phyloP scores from a whole-genome alignment of 2,113 vertebrate species.

The Dasyurus viverrinus region DNA sequence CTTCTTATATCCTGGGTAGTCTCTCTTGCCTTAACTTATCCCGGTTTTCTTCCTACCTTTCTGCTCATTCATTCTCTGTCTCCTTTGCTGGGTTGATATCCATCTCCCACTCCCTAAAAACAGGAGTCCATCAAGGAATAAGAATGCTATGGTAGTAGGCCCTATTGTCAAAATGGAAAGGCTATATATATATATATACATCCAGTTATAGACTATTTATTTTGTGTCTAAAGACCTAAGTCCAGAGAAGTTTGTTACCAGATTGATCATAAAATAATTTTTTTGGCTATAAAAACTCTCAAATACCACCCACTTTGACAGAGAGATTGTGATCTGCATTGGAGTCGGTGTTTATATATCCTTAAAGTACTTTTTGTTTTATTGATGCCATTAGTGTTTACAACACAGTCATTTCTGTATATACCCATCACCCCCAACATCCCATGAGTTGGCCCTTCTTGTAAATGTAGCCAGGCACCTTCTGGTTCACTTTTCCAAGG shows the following conservation, averaged over 20 bases:
- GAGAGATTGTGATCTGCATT: neutral
- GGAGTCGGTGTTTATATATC: neutral
- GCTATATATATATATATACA: neutral
- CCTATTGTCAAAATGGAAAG: neutral
- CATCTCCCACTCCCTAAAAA: neutral
- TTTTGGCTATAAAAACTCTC: neutral
- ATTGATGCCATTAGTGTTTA: neutral
- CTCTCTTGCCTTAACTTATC: neutral
- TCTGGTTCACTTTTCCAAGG: neutral
- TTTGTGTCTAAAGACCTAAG: neutral
- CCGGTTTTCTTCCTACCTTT: neutral
- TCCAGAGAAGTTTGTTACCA: neutral
- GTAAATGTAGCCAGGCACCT: too few species aligned
- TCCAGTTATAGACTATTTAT: neutral
- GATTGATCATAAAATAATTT: neutral
- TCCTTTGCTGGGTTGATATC: neutral
- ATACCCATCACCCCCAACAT: neutral
- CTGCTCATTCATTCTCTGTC: neutral
- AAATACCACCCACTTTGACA: neutral
- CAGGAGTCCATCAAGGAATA: neutral
- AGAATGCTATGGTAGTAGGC: neutral
- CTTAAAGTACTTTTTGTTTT: neutral
- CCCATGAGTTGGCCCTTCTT: too few species aligned
- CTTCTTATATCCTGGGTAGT: neutral
- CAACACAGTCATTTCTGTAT: neutral